These are phyloP conservation scores for Anser cygnoides DNA, from an alignment of 2,113 vertebrate species.

Conservation along the genomic window DNA sequence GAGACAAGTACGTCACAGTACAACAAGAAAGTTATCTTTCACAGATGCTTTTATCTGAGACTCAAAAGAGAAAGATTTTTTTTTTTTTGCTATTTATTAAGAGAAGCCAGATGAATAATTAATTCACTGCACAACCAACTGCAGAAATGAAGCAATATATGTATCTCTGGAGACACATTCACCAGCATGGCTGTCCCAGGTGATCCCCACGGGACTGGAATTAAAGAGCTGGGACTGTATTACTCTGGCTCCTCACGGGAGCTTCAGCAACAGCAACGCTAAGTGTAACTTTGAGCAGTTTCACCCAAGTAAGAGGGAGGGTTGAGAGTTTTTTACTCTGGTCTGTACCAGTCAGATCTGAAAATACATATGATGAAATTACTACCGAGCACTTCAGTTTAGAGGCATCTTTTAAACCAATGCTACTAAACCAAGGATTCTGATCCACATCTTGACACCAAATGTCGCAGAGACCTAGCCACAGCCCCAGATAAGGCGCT, in stretches of 20 bases:
- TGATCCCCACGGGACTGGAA: background rate
- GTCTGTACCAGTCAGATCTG: background rate
- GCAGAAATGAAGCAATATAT: background rate
- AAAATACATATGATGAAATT: background rate
- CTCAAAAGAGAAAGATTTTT: background rate
- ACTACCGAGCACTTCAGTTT: background rate
- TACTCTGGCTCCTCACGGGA: background rate
- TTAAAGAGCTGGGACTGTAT: fast-evolving
- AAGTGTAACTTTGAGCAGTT: background rate
- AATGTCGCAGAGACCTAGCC: background rate
- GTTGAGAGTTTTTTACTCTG: background rate
- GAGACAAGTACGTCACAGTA: background rate
- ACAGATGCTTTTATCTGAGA: background rate
- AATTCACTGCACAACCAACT: background rate
- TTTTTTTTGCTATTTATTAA: background rate
- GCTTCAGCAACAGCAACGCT: background rate
- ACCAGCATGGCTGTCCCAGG: background rate
- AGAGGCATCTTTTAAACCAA: background rate
- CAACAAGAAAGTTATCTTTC: background rate
- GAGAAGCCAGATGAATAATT: background rate
- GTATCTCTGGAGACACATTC: background rate
- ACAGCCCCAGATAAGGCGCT: background rate
- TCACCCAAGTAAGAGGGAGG: background rate
- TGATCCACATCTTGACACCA: background rate
- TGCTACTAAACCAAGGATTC: background rate